These are phyloP conservation scores for Notothenia coriiceps DNA, from an alignment of 2,113 vertebrate species.

Conservation along the genomic window DNA sequence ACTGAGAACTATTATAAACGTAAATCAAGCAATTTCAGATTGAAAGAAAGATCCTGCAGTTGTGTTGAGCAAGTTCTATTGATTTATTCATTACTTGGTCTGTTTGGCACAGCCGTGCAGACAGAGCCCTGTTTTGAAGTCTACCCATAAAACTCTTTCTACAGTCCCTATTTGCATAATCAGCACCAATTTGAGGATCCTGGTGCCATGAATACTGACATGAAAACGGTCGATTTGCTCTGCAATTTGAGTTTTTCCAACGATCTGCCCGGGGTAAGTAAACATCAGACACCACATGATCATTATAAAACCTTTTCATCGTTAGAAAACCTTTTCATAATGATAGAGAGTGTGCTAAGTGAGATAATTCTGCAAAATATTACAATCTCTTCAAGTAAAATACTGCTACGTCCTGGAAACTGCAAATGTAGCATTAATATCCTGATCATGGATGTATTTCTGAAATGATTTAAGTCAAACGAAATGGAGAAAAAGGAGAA, in stretches of 20 bases:
- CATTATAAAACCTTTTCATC: constrained; percentile 44
- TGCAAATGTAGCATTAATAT: not conserved
- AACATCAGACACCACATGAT: constrained; percentile 51
- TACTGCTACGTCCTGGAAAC: not conserved
- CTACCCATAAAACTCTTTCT: constrained; percentile 20
- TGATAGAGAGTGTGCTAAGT: constrained; percentile 7
- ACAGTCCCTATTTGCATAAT: constrained; percentile 38
- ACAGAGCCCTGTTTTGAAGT: constrained; percentile 17
- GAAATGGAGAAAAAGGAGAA: too few relatives aligned
- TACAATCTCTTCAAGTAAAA: constrained; percentile 3
- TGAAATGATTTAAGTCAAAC: too few relatives aligned
- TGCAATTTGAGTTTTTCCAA: constrained; percentile 51
- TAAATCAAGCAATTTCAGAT: constrained; percentile 5
- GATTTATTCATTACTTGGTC: constrained; percentile 3
- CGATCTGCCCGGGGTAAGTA: constrained; percentile 22
- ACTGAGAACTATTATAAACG: not conserved
- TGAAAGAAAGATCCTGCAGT: not conserved
- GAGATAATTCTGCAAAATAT: constrained; percentile 16
- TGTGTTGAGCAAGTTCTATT: not conserved
- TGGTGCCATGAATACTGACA: constrained; percentile 25
- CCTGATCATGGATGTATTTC: too few relatives aligned
- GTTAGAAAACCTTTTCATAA: constrained; percentile 42
- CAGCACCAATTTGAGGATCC: constrained; percentile 33
- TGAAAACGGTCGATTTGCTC: constrained; percentile 54
- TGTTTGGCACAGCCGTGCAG: constrained; percentile 7